phyloP scores from a whole-genome alignment of 2,888 invertebrate species.

The Nomada fabriciana region DNA sequence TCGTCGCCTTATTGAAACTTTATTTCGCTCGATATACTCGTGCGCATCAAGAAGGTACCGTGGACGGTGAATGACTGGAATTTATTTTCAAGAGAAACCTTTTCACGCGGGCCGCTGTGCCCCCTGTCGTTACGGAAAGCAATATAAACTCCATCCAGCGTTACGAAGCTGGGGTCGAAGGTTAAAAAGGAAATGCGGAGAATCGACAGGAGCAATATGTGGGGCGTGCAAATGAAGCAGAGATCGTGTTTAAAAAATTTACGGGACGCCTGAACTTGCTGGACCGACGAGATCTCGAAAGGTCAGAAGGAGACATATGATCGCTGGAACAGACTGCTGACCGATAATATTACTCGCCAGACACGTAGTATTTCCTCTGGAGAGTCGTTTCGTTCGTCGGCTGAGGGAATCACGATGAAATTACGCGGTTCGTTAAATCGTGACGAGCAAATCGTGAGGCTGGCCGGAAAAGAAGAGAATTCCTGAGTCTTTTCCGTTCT shows the following conservation, averaged over 20 bases:
- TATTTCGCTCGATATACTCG: too few relatives aligned
- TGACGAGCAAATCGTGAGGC: not conserved
- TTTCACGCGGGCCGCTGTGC: not conserved
- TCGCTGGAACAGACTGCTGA: not conserved
- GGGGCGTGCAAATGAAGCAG: constrained; percentile 11
- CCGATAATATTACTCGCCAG: not conserved
- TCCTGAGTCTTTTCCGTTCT: not conserved
- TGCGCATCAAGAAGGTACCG: too few relatives aligned
- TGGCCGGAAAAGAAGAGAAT: constrained; percentile 3
- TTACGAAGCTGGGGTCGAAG: not conserved
- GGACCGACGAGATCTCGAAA: constrained; percentile 31
- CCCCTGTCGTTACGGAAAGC: too few relatives aligned
- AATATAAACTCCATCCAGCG: not conserved
- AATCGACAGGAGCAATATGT: not conserved
- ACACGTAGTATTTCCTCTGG: not conserved
- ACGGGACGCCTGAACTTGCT: constrained; percentile 10
- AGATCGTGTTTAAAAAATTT: constrained; percentile 39
- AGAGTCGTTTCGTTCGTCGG: not conserved
- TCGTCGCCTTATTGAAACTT: constrained; percentile 4
- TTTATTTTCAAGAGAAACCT: not conserved
- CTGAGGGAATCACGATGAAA: not conserved
- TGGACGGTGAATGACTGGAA: too few relatives aligned
- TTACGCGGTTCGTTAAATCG: not conserved
- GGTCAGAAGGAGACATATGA: constrained; percentile 32
- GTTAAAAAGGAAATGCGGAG: not conserved